Percentiles rank a stretch among this genome's conserved stretches.
Evolutionary conservation across 2,888 invertebrate genomes (phyloP).

Genomic region (Stramonita haemastoma): DNA sequence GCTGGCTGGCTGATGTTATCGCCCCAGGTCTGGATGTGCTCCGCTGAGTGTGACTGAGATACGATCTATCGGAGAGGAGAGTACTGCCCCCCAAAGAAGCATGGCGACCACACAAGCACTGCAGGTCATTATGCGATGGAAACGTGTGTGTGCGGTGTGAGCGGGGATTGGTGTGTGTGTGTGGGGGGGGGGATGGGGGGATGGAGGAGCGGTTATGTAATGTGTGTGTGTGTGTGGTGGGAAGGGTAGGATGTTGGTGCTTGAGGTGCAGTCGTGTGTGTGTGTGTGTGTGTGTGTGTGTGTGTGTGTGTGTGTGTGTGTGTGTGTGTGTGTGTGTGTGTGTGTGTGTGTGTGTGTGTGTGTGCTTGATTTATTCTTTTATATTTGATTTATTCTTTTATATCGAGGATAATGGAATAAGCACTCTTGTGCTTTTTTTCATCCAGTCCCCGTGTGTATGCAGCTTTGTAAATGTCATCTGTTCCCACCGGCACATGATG

Average conservation of each 20-base stretch:
- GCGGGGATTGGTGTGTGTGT: not conserved
- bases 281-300: not conserved
- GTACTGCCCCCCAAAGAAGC: not conserved
- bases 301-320: not conserved
- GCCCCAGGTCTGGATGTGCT: not conserved
- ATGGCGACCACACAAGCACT: conserved; percentile 28
- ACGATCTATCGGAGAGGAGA: not conserved
- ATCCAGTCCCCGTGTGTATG: too few species aligned
- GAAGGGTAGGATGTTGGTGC: too few species aligned
- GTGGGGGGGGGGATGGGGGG: not conserved
- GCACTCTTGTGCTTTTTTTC: too few species aligned
- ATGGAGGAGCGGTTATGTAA: not conserved
- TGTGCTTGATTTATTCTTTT: not conserved
- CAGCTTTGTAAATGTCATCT: too few species aligned
- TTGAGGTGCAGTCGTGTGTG: not conserved
- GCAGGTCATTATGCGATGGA: not conserved
- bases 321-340: too few species aligned
- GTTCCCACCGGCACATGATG: too few species aligned
- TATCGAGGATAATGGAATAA: too few species aligned
- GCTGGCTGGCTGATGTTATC: not conserved
- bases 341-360: too few species aligned
- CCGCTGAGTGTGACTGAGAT: not conserved
- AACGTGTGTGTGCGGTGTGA: not conserved
- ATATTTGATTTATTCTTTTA: too few species aligned
- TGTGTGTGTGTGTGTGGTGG: not conserved